phyloP scores from a whole-genome alignment of 2,888 invertebrate genomes.

The Harpalus rufipes region DNA sequence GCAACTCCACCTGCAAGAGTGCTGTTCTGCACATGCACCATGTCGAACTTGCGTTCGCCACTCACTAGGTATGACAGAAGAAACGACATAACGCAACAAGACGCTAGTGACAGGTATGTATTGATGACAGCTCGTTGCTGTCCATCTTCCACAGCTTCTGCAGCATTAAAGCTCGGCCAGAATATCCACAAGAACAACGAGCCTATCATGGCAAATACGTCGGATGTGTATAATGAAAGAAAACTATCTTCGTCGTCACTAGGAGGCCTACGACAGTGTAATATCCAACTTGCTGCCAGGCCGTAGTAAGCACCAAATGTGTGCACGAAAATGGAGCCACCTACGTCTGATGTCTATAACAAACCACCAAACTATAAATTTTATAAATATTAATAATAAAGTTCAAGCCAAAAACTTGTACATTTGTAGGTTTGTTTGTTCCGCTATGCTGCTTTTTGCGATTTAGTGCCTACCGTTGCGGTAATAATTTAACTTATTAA shows the following conservation, averaged over 20 bases:
- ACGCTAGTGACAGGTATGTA: conserved; percentile 92
- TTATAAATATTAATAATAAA: no score
- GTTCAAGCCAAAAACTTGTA: no score
- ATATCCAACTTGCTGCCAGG: conserved; percentile 88
- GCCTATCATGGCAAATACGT: conserved; percentile 97
- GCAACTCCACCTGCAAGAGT: conserved; percentile 96
- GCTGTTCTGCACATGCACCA: conserved; percentile 97
- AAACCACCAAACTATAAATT: no score
- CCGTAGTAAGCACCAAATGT: conserved; percentile 99
- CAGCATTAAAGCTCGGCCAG: conserved; percentile 98
- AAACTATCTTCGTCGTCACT: conserved; percentile 77
- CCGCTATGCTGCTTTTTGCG: no score
- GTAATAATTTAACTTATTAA: no score
- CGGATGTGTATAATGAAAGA: conserved; percentile 90
- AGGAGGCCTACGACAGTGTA: conserved; percentile 78
- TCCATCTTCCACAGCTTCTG: conserved; percentile 84
- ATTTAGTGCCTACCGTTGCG: no score
- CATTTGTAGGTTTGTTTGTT: no score
- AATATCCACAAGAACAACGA: conserved; percentile 96
- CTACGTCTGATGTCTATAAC: conserved; percentile 86
- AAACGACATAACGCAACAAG: conserved; percentile 91
- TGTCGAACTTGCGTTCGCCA: conserved; percentile 88
- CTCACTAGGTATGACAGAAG: conserved; percentile 84
- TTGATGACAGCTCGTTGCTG: conserved; percentile 94
- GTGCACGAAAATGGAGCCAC: conserved; percentile 97